Evolutionary conservation across 2,888 invertebrate genomes (phyloP), one percentile per base, ranked within the genome.

Genomic region (Acleris cristana): DNA sequence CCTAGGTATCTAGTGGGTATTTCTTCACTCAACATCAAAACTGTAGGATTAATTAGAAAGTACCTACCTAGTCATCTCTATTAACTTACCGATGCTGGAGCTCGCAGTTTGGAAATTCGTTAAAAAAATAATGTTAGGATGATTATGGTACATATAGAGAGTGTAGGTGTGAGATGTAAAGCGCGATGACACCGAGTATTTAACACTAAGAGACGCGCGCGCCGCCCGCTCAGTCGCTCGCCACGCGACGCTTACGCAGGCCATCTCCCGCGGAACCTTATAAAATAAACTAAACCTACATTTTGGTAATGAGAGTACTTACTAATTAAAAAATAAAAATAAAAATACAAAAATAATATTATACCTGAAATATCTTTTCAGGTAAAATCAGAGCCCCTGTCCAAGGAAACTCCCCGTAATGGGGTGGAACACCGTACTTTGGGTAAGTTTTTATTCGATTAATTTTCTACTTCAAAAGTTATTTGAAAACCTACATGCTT

Each of bases 181-280:
- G 84, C 85, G 80, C 83, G 84, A 84, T 83, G 88, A 83, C 84
- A 80, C 83, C 82, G 84, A 87, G 89, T 89, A 90, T 92, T 88
- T 92, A 90, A 90, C 90, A 90, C 88, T 85, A 85, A 82, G 84
- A 77, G 80, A 72, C 83, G 72, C 82, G 83, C 81, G 83, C 83
- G 87, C 82, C 80, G 82, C 79, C 74, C 83, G 89, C 83, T 89
- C 90, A 91, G 89, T 87, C 85, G 85, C 84, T 75, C 79, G 73
- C 73, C 80, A 82, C 86, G 85, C 87, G 84, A 79, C 84, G 80
- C 81, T 80, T 76, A 82, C 86, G 81, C 83, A 84, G 77, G 78
- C 77, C 48, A 48, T 79, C 77, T 66, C 64, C 69, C 67, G 71
- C 71, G 74, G 66, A 69, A 64, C 58, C 65, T 62, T 65, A 66